Evolutionary conservation across 2,888 invertebrate genomes (phyloP).

Genomic region (Alsophila aescularia): DNA sequence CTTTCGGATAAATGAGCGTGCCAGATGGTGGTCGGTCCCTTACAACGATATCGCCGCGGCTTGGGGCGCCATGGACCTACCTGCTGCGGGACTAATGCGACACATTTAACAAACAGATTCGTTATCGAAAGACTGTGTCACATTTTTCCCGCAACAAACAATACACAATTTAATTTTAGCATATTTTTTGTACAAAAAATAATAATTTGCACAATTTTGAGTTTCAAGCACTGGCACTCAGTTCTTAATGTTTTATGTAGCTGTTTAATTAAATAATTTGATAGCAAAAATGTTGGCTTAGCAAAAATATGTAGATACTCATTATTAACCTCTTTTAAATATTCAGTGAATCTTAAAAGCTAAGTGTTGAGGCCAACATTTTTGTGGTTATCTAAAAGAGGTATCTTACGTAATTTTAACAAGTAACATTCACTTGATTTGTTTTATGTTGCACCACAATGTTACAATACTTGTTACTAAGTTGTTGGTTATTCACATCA

Average conservation of each 20-base stretch:
- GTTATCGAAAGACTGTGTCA: constrained; percentile 7
- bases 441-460: constrained; percentile 37
- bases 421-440: constrained; percentile 31
- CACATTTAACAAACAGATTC: constrained; percentile 20
- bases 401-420: not conserved
- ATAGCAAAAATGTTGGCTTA: constrained; percentile 21
- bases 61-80: constrained; percentile 73
- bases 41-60: constrained; percentile 53
- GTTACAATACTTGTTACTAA: constrained; percentile 28
- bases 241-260: constrained; percentile 15
- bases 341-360: not conserved
- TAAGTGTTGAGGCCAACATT: constrained; percentile 19
- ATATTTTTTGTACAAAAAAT: constrained; percentile 1
- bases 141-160: constrained; percentile 7
- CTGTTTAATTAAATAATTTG: not conserved
- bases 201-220: constrained; percentile 15
- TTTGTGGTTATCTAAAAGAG: constrained; percentile 6
- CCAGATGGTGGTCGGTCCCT: constrained; percentile 65
- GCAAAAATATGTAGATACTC: not conserved
- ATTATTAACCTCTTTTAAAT: not conserved
- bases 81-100: constrained; percentile 41
- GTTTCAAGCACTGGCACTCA: constrained; percentile 31
- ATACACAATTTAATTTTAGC: not conserved
- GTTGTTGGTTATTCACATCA: constrained; percentile 36
- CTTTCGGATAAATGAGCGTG: constrained; percentile 52